Evolutionary conservation across 2,888 invertebrate genomes (phyloP), one percentile per base, ranked within the genome.

Genomic region (Ectropis crepuscularia): DNA sequence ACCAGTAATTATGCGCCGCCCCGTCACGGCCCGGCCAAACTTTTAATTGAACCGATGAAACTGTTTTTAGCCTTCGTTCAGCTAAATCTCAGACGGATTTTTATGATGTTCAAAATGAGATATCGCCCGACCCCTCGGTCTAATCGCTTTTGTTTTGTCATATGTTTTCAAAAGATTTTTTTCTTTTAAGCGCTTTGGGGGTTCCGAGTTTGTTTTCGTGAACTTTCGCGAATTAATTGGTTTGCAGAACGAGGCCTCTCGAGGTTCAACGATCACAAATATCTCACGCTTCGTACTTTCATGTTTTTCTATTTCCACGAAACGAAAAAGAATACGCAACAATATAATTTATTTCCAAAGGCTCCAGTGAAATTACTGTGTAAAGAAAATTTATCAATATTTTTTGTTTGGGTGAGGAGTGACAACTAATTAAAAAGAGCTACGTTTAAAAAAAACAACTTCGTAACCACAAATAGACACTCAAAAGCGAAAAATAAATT

Each of bases 11-110:
- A 81, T 76, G 75, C 75, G 74, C 69, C 69, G 57, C 67, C 60
- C 63, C 66, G 70, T 59, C 67, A 64, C 62, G 63, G 61, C 41
- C 48, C 67, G 70, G 57, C 67, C 67, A 71, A 83, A 86, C 77
- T 86, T 86, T 83, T 86, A 86, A 87, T 86, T 85, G 82, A 81
- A 80, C 78, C 73, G 76, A 78, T 81, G 76, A 78, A 81, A 81
- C 77, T 72, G 76, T 78, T 80, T 77, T 75, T 67, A 70, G 67
- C 62, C 61, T 70, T 68, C 65, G 67, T 76, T 78, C 74, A 68
- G 65, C 69, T 65, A 74, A 76, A 76, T 72, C 71, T 72, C 69
- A 74, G 62, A 67, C 62, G 55, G 51, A 67, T 73, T 66, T 71
- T 68, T 70, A 63, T 67, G 63, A 65, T 63, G 53, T 41, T 9